Percentiles rank a stretch among this genome's conserved stretches.
phyloP scores from a whole-genome alignment of 2,797 vertebrate species.

The Hyperoplus lanceolatus region DNA sequence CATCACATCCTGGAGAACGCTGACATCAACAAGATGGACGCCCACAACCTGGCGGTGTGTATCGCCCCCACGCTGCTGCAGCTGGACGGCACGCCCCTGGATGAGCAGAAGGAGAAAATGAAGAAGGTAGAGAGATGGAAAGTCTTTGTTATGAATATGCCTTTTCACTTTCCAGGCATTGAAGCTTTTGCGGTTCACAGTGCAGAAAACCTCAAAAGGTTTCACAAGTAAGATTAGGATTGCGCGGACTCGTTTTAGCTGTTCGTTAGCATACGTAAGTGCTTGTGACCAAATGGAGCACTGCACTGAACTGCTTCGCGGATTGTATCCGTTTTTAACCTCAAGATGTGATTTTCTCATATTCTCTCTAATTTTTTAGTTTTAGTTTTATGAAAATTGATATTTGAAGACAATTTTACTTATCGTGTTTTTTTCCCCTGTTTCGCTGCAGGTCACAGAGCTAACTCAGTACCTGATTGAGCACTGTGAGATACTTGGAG shows the following conservation, averaged over 20 bases:
- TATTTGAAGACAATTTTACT: background rate
- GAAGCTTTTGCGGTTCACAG: conserved; percentile 65
- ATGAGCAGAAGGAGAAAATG: conserved; percentile 88
- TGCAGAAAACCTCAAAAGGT: conserved; percentile 68
- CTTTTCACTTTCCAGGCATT: conserved; percentile 56
- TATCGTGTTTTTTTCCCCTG: conserved; percentile 3
- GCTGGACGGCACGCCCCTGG: conserved; percentile 77
- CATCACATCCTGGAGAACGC: conserved; percentile 88
- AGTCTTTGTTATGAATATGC: conserved; percentile 43
- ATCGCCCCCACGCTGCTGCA: conserved; percentile 91
- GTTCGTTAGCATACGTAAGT: conserved; percentile 5
- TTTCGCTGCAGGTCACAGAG: conserved; percentile 86
- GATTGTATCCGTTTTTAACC: background rate
- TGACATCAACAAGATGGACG: conserved; percentile 91
- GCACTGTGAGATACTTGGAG: conserved; percentile 89
- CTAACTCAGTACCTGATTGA: conserved; percentile 94
- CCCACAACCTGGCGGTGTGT: conserved; percentile 93
- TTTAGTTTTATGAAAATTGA: background rate
- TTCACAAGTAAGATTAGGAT: conserved; percentile 40
- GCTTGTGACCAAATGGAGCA: background rate
- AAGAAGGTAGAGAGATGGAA: conserved; percentile 85
- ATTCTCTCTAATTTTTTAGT: background rate
- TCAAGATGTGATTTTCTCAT: background rate
- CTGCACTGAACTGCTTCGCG: background rate
- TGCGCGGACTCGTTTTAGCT: background rate